Evolutionary conservation across 2,888 invertebrate genomes (phyloP).

Genomic region (Tenthredo scrophulariae): DNA sequence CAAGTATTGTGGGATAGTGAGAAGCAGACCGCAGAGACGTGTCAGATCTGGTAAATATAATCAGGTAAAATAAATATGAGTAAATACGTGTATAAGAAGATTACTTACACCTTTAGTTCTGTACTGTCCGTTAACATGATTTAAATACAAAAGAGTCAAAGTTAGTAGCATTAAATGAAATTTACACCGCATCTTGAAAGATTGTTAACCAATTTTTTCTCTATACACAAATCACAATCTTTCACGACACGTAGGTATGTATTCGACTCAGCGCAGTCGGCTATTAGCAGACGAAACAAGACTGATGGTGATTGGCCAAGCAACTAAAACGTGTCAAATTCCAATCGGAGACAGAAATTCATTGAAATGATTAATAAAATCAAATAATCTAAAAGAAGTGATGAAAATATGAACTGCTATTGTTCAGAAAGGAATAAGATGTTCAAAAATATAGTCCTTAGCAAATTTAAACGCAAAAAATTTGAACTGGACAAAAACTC

Average conservation of each 20-base stretch:
- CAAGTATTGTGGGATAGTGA: background rate
- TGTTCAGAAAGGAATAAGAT: background rate
- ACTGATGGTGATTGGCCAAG: slow-evolving; percentile 22
- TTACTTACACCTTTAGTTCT: slow-evolving; percentile 72
- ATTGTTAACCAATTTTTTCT: slow-evolving; percentile 39
- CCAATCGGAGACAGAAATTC: slow-evolving; percentile 20
- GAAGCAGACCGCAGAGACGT: background rate
- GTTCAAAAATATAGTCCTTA: background rate
- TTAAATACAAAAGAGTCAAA: slow-evolving; percentile 62
- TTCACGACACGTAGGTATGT: slow-evolving; percentile 38
- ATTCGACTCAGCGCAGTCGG: background rate
- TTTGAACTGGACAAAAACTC: slow-evolving; percentile 28
- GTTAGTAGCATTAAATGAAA: slow-evolving; percentile 63
- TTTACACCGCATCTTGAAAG: slow-evolving; percentile 66
- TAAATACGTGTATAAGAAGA: background rate
- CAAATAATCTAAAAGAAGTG: background rate
- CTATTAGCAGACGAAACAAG: slow-evolving; percentile 42
- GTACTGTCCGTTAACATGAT: slow-evolving; percentile 69
- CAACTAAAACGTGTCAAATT: slow-evolving; percentile 36
- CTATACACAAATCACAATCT: background rate
- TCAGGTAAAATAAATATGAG: background rate
- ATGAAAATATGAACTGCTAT: background rate
- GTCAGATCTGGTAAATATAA: background rate
- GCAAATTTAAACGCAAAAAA: background rate
- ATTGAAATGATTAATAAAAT: background rate